phyloP scores from a whole-genome alignment of 1,140 invertebrate genomes.

The Drosophila parabipectinata region DNA sequence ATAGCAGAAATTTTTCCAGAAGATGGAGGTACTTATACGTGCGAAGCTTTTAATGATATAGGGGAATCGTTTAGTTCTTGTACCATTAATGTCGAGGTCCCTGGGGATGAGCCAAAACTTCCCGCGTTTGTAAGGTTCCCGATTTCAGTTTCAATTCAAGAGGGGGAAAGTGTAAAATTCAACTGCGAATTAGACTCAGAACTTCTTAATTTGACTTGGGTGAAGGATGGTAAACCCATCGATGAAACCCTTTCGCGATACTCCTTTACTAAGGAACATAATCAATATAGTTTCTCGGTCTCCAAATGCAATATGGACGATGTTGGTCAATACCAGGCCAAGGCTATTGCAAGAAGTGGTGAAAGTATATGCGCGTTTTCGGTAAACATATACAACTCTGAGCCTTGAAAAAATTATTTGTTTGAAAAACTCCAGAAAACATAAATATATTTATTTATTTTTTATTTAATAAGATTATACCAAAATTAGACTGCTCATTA shows the following conservation, averaged over 20 bases:
- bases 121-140: slow-evolving; percentile 96
- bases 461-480: slow-evolving; percentile 10
- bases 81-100: slow-evolving; percentile 92
- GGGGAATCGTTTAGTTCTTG: slow-evolving; percentile 97
- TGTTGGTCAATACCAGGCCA: slow-evolving; percentile 95
- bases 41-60: slow-evolving; percentile 97
- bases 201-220: slow-evolving; percentile 89
- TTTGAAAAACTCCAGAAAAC: slow-evolving; percentile 6
- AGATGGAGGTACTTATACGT: slow-evolving; percentile 94
- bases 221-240: slow-evolving; percentile 95
- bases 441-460: slow-evolving; percentile 3
- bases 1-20: slow-evolving; percentile 98
- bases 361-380: slow-evolving; percentile 93
- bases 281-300: slow-evolving; percentile 91
- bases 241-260: slow-evolving; percentile 91
- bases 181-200: slow-evolving; percentile 81
- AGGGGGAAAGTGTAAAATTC: slow-evolving; percentile 92
- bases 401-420: slow-evolving; percentile 28
- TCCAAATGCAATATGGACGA: slow-evolving; percentile 91
- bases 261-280: slow-evolving; percentile 92
- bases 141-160: slow-evolving; percentile 92
- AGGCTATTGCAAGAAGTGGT: slow-evolving; percentile 93
- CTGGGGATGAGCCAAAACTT: slow-evolving; percentile 92
- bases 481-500: slow-evolving; percentile 46
- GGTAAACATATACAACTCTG: slow-evolving; percentile 88